These are phyloP conservation scores for Pavo muticus DNA, from an alignment of 2,113 vertebrate species.

Conservation along the genomic window DNA sequence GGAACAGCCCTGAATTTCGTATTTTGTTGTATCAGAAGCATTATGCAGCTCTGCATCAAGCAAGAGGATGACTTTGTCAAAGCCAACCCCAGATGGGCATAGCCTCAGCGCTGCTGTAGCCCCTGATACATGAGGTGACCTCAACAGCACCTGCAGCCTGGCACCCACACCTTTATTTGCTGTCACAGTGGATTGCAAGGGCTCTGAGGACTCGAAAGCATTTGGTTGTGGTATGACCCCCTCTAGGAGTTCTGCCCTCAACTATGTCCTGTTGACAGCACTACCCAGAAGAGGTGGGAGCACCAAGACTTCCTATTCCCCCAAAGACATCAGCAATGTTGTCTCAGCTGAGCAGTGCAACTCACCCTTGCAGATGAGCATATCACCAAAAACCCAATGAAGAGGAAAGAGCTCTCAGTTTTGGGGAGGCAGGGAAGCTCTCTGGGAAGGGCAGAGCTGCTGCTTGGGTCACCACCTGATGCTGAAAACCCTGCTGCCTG, in stretches of 20 bases:
- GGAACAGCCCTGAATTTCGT: neutral
- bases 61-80: neutral
- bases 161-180: neutral
- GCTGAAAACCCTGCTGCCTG: neutral
- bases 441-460: neutral
- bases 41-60: neutral
- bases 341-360: neutral
- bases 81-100: neutral
- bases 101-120: neutral
- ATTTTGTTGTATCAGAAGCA: fast-evolving
- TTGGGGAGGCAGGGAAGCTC: neutral
- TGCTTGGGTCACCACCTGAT: neutral
- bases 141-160: neutral
- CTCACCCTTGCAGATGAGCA: neutral
- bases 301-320: neutral
- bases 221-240: neutral
- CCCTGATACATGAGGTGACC: fast-evolving
- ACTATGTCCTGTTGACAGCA: neutral
- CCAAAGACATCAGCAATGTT: neutral
- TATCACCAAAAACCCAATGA: neutral
- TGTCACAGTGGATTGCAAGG: neutral
- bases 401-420: neutral
- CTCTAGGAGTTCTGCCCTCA: neutral
- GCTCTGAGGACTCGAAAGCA: neutral
- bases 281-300: neutral